Percentiles rank a stretch among this genome's conserved stretches.
Evolutionary conservation across 2,797 vertebrate species (phyloP).

Genomic region (Buphagus erythrorhynchus): DNA sequence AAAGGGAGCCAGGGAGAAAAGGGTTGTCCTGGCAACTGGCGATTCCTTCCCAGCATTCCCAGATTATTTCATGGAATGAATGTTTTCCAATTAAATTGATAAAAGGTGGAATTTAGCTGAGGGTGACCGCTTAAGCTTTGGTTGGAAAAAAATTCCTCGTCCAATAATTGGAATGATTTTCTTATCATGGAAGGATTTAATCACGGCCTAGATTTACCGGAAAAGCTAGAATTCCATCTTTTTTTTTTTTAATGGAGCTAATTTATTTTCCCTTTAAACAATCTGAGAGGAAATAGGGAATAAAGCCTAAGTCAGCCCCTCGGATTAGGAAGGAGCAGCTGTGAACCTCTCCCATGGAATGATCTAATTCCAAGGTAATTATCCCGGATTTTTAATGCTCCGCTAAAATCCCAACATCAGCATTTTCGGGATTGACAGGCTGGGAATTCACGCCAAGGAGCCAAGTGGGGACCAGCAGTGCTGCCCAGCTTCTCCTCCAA

Average conservation of each 20-base stretch:
- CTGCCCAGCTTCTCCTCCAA: slow-evolving; percentile 1
- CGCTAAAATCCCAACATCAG: neutral
- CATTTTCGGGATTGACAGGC: neutral
- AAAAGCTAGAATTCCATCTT: neutral
- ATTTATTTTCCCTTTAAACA: neutral
- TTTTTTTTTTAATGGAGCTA: neutral
- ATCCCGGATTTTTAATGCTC: neutral
- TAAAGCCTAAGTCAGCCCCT: neutral
- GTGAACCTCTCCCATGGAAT: neutral
- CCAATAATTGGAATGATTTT: neutral
- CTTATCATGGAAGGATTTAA: neutral
- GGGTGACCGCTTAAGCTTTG: neutral
- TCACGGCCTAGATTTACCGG: neutral
- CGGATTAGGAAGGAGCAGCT: neutral
- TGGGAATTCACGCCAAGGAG: neutral
- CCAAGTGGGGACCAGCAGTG: neutral
- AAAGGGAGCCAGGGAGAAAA: neutral
- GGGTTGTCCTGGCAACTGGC: slow-evolving; percentile 33
- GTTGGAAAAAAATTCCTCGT: neutral
- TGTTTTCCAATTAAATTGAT: slow-evolving; percentile 37
- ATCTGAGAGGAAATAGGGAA: neutral
- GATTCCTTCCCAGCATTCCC: neutral
- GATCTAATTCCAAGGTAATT: neutral
- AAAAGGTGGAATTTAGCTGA: neutral
- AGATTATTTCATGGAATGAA: neutral